Conservation (phyloP, 2,113 vertebrate genomes). For the Tringa solitaria region DNA sequence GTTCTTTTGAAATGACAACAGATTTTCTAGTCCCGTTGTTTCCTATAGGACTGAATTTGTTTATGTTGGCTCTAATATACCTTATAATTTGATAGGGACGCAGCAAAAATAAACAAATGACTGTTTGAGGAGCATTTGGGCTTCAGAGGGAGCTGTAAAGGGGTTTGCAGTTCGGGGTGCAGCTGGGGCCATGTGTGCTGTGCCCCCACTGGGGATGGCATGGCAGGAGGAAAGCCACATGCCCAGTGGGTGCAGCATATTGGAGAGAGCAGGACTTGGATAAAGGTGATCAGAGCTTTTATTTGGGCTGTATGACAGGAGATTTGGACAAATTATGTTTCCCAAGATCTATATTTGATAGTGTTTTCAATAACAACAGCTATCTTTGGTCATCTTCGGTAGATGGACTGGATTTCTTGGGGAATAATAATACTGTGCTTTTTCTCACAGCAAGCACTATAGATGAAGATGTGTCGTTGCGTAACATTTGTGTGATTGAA, state of each 20-base stretch:
- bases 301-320: accelerated
- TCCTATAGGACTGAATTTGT: neutral
- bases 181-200: neutral
- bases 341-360: neutral
- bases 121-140: neutral
- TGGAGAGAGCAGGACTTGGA: neutral
- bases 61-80: neutral
- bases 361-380: neutral
- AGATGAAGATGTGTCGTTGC: neutral
- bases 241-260: neutral
- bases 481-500: neutral
- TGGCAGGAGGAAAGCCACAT: neutral
- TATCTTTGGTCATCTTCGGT: neutral
- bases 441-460: neutral
- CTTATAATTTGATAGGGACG: neutral
- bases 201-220: neutral
- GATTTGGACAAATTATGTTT: neutral
- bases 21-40: neutral
- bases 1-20: neutral
- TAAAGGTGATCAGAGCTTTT: neutral
- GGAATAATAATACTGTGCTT: neutral
- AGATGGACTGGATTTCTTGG: neutral
- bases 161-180: neutral
- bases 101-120: neutral
- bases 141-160: neutral